Evolutionary conservation across 37 sponge, comb jelly and placozoan genomes (phyloP), one percentile per base, ranked within the genome.

Genomic region (Spongia lamella): DNA sequence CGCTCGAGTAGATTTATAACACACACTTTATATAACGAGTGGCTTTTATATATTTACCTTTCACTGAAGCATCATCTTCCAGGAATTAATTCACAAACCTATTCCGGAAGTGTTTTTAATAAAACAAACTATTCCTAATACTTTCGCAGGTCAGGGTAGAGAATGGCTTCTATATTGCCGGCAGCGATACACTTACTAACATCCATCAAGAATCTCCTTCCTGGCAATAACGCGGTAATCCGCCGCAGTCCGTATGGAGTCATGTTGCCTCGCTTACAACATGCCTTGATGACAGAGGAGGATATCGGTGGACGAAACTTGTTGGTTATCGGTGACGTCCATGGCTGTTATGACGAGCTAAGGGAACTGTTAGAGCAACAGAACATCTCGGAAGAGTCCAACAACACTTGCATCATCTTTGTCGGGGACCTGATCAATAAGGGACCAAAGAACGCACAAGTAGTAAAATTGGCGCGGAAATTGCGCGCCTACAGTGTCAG

Each of bases 271-370:
- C 30, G 39, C 0, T 3, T 36, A 22, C 59, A 32, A 7, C 85
- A 88, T 58, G 68, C 35, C 32, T 58, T 68, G 27, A 14, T 92
- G 0, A 58, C 74, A 1, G 88, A 92, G 33, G 85, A 88, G 27
- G 85, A 90, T 22, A 22, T 88, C 38, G 56, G 62, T 13, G 73
- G 63, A 20, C 76, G 80, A 40, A 36, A 56, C 20, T 17, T 92
- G 21, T 27, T 92, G 30, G 70, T 92, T 36, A 38, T 92, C 3
- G 93, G 93, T 0, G 93, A 92, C 59, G 79, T 92, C 0, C 93
- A 92, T 62, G 93, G 93, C 15, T 92, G 93, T 67, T 92, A 51
- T 65, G 89, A 92, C 58, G 93, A 92, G 40, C 67, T 92, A 62
- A 70, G 38, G 34, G 79, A 88, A 38, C 39, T 92, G 17, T 34